These are phyloP conservation scores for Tyria jacobaeae DNA, from an alignment of 2,888 invertebrate species.

Conservation along the genomic window DNA sequence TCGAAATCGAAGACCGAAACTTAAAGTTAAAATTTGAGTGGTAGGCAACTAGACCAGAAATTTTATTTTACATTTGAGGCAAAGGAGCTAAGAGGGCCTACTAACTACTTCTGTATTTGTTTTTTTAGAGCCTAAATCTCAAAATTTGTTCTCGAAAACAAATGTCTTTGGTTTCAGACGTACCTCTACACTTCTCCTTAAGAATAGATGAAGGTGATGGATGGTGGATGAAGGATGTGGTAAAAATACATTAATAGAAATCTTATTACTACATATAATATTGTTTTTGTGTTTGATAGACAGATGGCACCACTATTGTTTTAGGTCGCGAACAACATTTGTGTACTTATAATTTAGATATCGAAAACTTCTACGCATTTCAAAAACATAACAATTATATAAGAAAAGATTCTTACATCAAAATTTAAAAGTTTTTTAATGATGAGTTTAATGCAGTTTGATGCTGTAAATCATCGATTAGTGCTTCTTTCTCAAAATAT, in stretches of 20 bases:
- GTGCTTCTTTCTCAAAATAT: constrained; percentile 19
- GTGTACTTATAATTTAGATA: constrained; percentile 33
- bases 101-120: no score
- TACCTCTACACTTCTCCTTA: background rate
- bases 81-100: no score
- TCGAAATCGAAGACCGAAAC: background rate
- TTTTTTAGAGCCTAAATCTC: no score
- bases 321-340: constrained; percentile 15
- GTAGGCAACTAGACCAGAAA: background rate
- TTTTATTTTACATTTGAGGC: background rate
- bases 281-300: background rate
- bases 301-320: constrained; percentile 16
- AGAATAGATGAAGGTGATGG: background rate
- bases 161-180: background rate
- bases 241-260: background rate
- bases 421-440: constrained; percentile 25
- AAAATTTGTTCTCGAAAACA: background rate
- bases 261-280: background rate
- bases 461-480: constrained; percentile 21
- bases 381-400: constrained; percentile 1
- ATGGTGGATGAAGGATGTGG: no score
- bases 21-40: background rate
- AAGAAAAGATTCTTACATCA: constrained; percentile 21
- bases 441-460: constrained; percentile 22
- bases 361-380: constrained; percentile 23